Evolutionary conservation across 1,140 invertebrate genomes (phyloP).

Genomic region (Papilio dardanus): DNA sequence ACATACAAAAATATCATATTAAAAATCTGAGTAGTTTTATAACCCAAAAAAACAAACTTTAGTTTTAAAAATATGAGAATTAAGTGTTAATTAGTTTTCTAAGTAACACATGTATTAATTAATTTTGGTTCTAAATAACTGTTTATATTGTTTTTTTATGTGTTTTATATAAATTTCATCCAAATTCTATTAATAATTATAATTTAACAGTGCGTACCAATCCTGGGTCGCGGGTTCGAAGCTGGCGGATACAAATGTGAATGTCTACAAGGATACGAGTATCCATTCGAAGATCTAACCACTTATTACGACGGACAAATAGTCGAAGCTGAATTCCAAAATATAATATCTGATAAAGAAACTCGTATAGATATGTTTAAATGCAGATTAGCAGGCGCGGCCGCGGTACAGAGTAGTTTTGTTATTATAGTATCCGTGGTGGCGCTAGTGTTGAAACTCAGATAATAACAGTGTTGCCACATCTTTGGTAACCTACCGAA

Average conservation of each 20-base stretch:
- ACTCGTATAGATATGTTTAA: conserved; percentile 95
- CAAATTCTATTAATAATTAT: neutral
- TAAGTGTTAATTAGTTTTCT: no score
- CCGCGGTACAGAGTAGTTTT: conserved; percentile 83
- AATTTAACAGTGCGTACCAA: conserved; percentile 93
- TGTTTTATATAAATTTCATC: no score
- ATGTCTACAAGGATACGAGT: conserved; percentile 98
- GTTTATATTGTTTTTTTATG: no score
- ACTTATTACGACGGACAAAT: conserved; percentile 98
- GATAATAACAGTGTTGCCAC: conserved; percentile 26
- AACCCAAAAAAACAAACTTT: no score
- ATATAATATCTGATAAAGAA: conserved; percentile 89
- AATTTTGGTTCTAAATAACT: no score
- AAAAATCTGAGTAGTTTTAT: no score
- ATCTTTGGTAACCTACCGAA: conserved; percentile 19
- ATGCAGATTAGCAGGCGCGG: conserved; percentile 93
- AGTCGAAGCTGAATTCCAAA: conserved; percentile 96
- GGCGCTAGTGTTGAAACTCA: conserved; percentile 45
- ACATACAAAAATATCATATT: no score
- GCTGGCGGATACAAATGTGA: conserved; percentile 99
- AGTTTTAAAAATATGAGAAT: no score
- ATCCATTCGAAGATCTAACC: conserved; percentile 96
- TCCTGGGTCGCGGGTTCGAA: conserved; percentile 94
- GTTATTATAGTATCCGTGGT: conserved; percentile 55
- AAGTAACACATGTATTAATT: no score